phyloP scores from a whole-genome alignment of 2,888 invertebrate genomes.

The Tolmerus cingulatus region DNA sequence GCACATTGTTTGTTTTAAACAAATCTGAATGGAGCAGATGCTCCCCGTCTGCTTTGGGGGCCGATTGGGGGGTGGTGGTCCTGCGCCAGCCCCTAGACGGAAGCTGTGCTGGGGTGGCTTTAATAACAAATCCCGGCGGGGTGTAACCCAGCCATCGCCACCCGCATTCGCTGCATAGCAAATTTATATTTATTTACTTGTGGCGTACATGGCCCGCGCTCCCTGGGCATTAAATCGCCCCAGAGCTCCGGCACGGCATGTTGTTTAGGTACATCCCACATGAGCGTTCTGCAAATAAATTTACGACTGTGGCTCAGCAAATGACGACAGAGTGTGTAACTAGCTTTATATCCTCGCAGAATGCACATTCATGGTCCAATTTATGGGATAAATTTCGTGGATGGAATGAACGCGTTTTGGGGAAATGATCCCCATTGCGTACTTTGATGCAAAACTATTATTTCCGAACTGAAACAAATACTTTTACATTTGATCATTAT shows the following conservation, averaged over 20 bases:
- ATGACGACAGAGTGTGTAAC: not conserved
- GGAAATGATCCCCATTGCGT: not conserved
- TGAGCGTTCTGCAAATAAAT: slow-evolving; percentile 20
- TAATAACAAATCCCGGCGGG: slow-evolving; percentile 30
- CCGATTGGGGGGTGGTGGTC: not conserved
- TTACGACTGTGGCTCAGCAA: slow-evolving; percentile 2
- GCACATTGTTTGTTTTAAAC: slow-evolving; percentile 33
- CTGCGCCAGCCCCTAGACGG: not conserved
- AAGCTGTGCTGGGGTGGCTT: slow-evolving; percentile 3
- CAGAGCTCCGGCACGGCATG: not conserved
- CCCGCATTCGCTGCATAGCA: slow-evolving; percentile 31
- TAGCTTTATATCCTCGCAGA: not conserved
- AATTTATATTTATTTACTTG: slow-evolving; percentile 34
- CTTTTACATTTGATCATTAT: not conserved
- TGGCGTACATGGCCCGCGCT: slow-evolving; percentile 4
- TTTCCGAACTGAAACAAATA: not conserved
- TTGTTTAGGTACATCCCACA: slow-evolving; percentile 17
- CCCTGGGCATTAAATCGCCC: slow-evolving; percentile 3
- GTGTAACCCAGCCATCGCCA: slow-evolving; percentile 18
- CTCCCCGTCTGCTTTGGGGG: not conserved
- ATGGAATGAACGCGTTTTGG: not conserved
- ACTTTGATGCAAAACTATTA: not conserved
- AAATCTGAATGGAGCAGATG: slow-evolving; percentile 31
- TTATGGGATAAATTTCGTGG: not conserved
- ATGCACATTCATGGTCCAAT: not conserved